A percentile compares a stretch with the other conserved stretches of the same genome.
These are phyloP conservation scores for Buteo buteo DNA, from an alignment of 2,113 vertebrate species.

Conservation along the genomic window DNA sequence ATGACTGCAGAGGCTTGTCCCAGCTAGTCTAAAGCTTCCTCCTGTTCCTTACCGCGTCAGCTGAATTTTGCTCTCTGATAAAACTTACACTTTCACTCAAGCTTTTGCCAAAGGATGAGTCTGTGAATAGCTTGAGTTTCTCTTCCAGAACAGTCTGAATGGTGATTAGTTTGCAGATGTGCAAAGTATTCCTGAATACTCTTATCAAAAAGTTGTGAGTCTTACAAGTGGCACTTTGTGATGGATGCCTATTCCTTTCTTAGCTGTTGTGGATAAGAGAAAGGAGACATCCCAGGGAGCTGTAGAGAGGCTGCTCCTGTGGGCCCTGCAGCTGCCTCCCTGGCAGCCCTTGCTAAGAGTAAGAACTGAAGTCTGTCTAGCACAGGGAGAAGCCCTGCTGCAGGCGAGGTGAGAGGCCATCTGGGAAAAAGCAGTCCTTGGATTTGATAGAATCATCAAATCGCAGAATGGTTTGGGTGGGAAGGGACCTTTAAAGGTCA, in stretches of 20 bases:
- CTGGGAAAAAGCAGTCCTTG: background rate
- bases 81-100: background rate
- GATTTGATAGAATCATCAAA: background rate
- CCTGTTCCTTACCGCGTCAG: accelerated
- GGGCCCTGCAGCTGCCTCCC: too few relatives aligned
- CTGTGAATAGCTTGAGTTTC: background rate
- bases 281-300: background rate
- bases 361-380: too few relatives aligned
- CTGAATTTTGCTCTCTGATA: background rate
- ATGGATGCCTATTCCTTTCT: background rate
- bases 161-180: background rate
- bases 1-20: background rate
- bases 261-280: accelerated
- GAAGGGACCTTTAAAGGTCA: too few relatives aligned
- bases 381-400: background rate
- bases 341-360: background rate
- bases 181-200: accelerated
- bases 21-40: background rate
- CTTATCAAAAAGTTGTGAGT: background rate
- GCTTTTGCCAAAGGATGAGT: background rate
- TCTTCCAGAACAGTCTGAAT: background rate
- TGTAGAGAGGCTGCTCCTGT: background rate
- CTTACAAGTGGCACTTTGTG: background rate
- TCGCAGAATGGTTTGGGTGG: background rate
- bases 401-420: accelerated